These are phyloP conservation scores for Ellobius talpinus DNA, from an alignment of 2,113 vertebrate genomes.

Conservation along the genomic window DNA sequence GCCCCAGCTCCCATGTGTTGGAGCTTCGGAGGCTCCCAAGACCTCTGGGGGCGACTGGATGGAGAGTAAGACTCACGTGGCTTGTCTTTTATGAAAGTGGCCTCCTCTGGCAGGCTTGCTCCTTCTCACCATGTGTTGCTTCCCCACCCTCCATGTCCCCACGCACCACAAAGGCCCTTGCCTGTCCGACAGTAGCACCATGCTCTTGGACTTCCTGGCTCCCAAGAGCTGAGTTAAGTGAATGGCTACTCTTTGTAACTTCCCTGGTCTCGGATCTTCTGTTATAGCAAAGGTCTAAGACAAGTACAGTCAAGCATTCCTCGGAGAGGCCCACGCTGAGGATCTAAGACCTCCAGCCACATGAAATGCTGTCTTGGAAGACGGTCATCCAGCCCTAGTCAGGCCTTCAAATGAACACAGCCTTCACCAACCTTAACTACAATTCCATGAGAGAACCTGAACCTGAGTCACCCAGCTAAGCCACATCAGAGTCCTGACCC, in stretches of 20 bases:
- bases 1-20: rapidly evolving
- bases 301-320: too few relatives aligned
- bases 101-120: neutral
- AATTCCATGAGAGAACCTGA: neutral
- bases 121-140: too few relatives aligned
- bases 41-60: too few relatives aligned
- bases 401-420: neutral
- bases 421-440: neutral
- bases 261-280: neutral
- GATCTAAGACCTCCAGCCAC: neutral
- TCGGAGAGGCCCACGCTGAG: rapidly evolving
- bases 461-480: neutral
- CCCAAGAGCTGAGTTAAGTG: neutral
- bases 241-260: neutral
- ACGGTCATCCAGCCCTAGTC: neutral
- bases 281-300: neutral
- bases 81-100: too few relatives aligned
- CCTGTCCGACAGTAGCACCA: too few relatives aligned
- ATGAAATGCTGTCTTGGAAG: neutral
- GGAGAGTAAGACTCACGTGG: too few relatives aligned
- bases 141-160: neutral
- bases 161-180: rapidly evolving
- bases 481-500: neutral
- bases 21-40: neutral
- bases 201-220: neutral